Conservation (phyloP, 2,797 vertebrate species). For the Muscicapa striata region DNA sequence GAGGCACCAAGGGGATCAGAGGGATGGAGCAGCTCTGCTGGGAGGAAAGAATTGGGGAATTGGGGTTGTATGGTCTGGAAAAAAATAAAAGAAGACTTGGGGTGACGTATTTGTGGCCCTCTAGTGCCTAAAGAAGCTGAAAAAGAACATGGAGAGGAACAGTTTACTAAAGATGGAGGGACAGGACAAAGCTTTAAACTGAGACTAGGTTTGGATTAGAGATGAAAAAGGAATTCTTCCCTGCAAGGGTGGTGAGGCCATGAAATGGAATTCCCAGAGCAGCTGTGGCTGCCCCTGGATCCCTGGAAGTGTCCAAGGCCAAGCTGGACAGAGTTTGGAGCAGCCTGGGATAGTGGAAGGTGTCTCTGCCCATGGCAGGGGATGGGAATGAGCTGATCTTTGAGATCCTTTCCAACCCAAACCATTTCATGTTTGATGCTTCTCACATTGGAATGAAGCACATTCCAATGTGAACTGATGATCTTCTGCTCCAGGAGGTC, state of each 20-base stretch:
- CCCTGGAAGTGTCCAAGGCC: not conserved
- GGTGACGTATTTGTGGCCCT: not conserved
- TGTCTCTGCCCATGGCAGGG: rapidly evolving
- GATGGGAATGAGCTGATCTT: not conserved
- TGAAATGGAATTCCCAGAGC: no score
- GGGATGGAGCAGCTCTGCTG: not conserved
- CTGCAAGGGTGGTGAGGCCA: rapidly evolving
- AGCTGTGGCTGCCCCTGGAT: not conserved
- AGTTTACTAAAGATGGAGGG: not conserved
- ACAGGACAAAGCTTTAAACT: not conserved
- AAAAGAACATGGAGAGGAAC: not conserved
- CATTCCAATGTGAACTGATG: not conserved
- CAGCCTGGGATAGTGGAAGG: not conserved
- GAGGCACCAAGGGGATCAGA: not conserved
- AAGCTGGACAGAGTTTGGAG: rapidly evolving
- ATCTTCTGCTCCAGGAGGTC: not conserved
- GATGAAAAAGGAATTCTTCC: not conserved
- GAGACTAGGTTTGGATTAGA: not conserved
- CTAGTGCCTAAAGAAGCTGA: not conserved
- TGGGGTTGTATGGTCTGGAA: not conserved
- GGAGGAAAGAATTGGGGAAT: rapidly evolving
- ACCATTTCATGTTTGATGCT: not conserved
- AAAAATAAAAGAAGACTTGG: not conserved
- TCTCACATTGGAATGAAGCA: not conserved
- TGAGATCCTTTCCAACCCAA: not conserved